A percentile compares a stretch with the other conserved stretches of the same genome.
Conservation (phyloP, 1,140 invertebrate genomes). For the Cydia amplana region DNA sequence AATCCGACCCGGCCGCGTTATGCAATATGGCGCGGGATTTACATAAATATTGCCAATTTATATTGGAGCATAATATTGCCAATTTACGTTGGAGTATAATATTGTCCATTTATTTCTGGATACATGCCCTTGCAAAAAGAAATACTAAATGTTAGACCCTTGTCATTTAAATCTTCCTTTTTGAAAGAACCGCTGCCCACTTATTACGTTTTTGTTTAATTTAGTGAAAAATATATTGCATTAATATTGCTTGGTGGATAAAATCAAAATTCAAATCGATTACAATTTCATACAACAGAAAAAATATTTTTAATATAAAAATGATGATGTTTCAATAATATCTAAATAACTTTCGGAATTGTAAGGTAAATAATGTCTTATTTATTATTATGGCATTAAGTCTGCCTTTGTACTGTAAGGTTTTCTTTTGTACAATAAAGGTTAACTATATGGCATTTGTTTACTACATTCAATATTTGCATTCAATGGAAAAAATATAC, state of each 20-base stretch:
- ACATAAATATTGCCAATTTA: conserved; percentile 32
- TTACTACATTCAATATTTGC: neutral
- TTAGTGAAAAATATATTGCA: neutral
- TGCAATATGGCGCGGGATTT: conserved; percentile 27
- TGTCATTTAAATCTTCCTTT: conserved; percentile 2
- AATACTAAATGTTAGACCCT: neutral
- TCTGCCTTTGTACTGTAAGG: no score
- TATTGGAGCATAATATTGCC: conserved; percentile 19
- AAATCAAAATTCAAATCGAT: neutral
- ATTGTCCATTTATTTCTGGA: conserved; percentile 18
- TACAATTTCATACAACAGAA: no score
- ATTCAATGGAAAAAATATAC: neutral
- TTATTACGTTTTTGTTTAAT: conserved; percentile 3
- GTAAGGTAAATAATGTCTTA: no score
- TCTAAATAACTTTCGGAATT: no score
- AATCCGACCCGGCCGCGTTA: conserved; percentile 40
- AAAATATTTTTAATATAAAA: no score
- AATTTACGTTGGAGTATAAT: conserved; percentile 25
- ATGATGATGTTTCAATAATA: no score
- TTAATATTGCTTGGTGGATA: neutral
- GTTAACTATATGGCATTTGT: no score
- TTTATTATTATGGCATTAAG: no score
- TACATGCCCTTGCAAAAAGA: neutral
- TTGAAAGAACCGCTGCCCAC: neutral
- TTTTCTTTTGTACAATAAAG: no score